Conservation (phyloP, 2,888 invertebrate species). For the Phymatocera aterrima region DNA sequence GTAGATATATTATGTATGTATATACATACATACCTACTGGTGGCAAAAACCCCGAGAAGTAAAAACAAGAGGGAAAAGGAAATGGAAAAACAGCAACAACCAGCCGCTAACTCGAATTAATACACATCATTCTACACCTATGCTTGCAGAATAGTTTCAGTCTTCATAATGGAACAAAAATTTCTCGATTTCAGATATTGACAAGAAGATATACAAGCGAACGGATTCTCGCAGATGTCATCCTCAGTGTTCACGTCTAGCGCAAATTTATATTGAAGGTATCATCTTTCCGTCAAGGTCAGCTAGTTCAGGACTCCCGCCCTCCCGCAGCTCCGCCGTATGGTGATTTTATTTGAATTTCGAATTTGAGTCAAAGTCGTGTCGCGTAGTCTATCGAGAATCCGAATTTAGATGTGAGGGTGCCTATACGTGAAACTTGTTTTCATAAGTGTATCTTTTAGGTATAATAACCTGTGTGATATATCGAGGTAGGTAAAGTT, state of each 20-base stretch:
- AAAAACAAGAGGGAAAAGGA: neutral
- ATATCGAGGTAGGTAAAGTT: too few species aligned
- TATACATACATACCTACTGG: too few species aligned
- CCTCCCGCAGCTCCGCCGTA: neutral
- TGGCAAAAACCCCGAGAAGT: too few species aligned
- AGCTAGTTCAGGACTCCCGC: constrained; percentile 30
- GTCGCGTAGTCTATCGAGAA: constrained; percentile 26
- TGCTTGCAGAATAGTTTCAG: too few species aligned
- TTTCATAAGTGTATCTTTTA: too few species aligned
- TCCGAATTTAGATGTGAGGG: neutral
- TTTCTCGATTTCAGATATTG: neutral
- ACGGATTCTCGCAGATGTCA: neutral
- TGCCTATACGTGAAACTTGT: constrained; percentile 8
- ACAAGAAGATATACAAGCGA: neutral
- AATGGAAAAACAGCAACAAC: too few species aligned
- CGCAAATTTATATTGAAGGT: constrained; percentile 18
- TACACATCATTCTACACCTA: too few species aligned
- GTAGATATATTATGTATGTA: neutral
- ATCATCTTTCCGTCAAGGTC: constrained; percentile 43
- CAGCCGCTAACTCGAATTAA: too few species aligned
- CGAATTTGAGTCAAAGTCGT: constrained; percentile 26
- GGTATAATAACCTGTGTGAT: too few species aligned
- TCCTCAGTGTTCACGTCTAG: neutral
- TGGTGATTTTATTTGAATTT: constrained; percentile 42
- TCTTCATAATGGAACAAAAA: too few species aligned